Base-by-base conservation (phyloP, 2,113 vertebrate genomes). In the Fulica atra region DNA sequence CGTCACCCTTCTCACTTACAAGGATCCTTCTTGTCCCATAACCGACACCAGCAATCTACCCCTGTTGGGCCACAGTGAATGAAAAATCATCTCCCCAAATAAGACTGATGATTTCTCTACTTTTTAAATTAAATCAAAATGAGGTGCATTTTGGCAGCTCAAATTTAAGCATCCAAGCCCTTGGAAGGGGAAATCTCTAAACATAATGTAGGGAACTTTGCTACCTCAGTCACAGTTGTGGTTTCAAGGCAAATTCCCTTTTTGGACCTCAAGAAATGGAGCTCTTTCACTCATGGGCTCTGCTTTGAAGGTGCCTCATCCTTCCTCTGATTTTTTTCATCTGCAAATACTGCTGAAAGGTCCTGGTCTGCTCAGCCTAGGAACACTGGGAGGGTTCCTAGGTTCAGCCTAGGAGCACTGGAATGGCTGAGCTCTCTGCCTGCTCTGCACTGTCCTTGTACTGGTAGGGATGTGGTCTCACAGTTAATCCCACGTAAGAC, bases 401-500 rank as follows among this genome's bases (percentile, higher is more conserved):
- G 44, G 17, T 46, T 65, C 3, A 3, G 19, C 31, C 7, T 29
- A 48, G 68, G 25, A 71, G 7, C 48, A 33, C 1, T 14, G 28
- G 10, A 15, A 46, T 28, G 29, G 13, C 72, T 79, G 48, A 83
- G 56, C 33, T 29, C 42, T 85, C 57, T 66, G 38, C 20, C 28
- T 57, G 53, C 33, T 70, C 57, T 53, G 26, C 61, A 19, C 16
- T 31, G 42, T 65, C 48, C 61, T 72, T 29, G 28, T 21, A 72
- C 33, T 42, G 28, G 10, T 70, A 19, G 40, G 48, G 23, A 84
- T 0, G 0, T 42, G 6, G 10, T 51, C 65, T 8, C 8, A 48
- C 2, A 74, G 11, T 48, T 94, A 73, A 78, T 71, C 17, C 26
- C 42, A 28, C 18, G 28, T 28, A 84, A 84, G 13, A 76, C 38